Evolutionary conservation across 2,797 vertebrate genomes (phyloP), one percentile per base, ranked within the genome.

Genomic region (Prionace glauca): DNA sequence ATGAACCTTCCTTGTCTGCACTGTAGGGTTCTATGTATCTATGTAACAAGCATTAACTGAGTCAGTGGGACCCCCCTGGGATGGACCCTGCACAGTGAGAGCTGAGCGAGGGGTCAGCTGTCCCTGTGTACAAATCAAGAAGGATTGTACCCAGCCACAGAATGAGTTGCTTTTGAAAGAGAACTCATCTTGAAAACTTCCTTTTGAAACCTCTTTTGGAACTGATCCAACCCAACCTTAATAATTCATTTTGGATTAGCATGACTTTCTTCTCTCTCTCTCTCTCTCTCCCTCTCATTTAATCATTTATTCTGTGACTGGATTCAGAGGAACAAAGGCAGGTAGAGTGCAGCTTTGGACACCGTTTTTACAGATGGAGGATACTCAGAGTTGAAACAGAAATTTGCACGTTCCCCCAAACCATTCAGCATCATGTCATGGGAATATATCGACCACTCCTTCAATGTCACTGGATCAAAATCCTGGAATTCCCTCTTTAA

Each of bases 201-300:
- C 81, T 45, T 77, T 84, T 45, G 20, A 45, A 84, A 84, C 20
- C 22, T n/a, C 74, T 41, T 45, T 84, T 84, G 81, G 81, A 84
- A 16, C 81, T 2, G 41, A 36, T 84, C 36, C 81, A 45, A 8
- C 41, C 81, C 20, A 41, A 45, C 7, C 36, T 84, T 36, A 84
- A 45, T 84, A 84, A 84, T 84, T 84, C 7, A 84, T 84, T 45
- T 16, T 18, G 20, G 36, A 84, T 84, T 84, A 45, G 18, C 81
- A 45, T 84, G 81, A 84, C 81, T 84, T 84, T 24, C 95, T 60
- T 95, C 95, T 56, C 26, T 95, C 16, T 36, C 95, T 88, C 95
- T 88, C 1, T 36, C 91, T 60, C 90, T 69, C 91, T 41, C 88
- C 16, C 36, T 92, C 14, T 41, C 90, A 67, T 72, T 94, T 45